Evolutionary conservation across 2,797 vertebrate species (phyloP).

Genomic region (Muscicapa comitata): DNA sequence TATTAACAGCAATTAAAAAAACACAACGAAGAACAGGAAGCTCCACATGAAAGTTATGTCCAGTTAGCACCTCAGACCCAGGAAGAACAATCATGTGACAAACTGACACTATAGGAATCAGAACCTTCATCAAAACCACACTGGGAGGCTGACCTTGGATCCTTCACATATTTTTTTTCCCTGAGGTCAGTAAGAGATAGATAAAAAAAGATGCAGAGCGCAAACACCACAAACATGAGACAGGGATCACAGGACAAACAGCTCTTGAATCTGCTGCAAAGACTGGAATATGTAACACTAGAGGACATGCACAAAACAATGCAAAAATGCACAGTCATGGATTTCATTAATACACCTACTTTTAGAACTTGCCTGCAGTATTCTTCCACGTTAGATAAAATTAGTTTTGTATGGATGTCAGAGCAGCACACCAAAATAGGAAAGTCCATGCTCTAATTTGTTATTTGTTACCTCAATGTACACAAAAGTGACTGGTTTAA

Average conservation of each 20-base stretch:
- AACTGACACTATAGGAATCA: background rate
- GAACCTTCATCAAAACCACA: background rate
- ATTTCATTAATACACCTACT: background rate
- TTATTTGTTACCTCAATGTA: background rate
- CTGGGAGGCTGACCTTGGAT: background rate
- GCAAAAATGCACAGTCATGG: background rate
- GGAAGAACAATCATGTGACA: background rate
- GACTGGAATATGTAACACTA: background rate
- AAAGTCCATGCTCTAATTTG: background rate
- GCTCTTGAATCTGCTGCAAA: background rate
- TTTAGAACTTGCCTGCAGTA: background rate
- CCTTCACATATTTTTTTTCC: accelerated
- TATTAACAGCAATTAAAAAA: background rate
- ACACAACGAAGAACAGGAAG: background rate
- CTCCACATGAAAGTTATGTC: background rate
- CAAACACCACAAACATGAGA: background rate
- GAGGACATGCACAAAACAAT: background rate
- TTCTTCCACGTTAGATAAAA: background rate
- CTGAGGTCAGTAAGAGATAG: background rate
- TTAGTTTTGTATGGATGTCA: background rate
- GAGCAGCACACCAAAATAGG: background rate
- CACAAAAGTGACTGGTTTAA: background rate
- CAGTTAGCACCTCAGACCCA: background rate
- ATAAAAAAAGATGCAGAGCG: background rate
- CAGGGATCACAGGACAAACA: background rate